A percentile compares a stretch with the other conserved stretches of the same genome.
Conservation (phyloP, 2,888 invertebrate species). For the Xestia rhomboidea region DNA sequence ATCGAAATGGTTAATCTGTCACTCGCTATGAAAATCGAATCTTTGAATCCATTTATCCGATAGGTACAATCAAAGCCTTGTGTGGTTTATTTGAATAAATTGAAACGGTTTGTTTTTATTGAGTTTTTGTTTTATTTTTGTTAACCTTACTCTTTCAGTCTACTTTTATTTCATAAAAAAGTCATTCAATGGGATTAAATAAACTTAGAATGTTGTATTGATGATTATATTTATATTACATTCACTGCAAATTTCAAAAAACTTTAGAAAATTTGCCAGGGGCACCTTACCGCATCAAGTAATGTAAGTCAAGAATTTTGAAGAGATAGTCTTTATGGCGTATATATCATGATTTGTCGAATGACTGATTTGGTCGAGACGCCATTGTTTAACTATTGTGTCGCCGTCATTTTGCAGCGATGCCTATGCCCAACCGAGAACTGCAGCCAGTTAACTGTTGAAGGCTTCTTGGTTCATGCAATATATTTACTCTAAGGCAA, state of each 20-base stretch:
- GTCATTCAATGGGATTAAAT: too few species aligned
- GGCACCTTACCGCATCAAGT: background rate
- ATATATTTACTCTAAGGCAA: constrained; percentile 24
- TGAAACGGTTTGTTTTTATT: background rate
- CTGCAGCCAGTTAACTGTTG: background rate
- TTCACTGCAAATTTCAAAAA: too few species aligned
- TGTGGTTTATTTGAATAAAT: constrained; percentile 29
- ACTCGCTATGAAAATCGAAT: constrained; percentile 50
- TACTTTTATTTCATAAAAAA: background rate
- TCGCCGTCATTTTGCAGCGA: too few species aligned
- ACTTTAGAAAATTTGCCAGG: too few species aligned
- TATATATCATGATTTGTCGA: too few species aligned
- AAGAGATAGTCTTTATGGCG: background rate
- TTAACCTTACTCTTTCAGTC: background rate
- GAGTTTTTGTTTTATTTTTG: background rate
- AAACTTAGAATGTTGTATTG: too few species aligned
- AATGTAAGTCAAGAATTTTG: background rate
- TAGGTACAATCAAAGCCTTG: constrained; percentile 17
- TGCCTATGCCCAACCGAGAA: background rate
- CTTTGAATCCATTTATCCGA: constrained; percentile 35
- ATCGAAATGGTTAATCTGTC: constrained; percentile 65
- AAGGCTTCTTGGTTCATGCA: background rate
- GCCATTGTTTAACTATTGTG: too few species aligned
- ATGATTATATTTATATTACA: too few species aligned
- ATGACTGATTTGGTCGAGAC: too few species aligned